These are phyloP conservation scores for Leptinotarsa juncta DNA, from an alignment of 2,888 invertebrate genomes.

Conservation along the genomic window DNA sequence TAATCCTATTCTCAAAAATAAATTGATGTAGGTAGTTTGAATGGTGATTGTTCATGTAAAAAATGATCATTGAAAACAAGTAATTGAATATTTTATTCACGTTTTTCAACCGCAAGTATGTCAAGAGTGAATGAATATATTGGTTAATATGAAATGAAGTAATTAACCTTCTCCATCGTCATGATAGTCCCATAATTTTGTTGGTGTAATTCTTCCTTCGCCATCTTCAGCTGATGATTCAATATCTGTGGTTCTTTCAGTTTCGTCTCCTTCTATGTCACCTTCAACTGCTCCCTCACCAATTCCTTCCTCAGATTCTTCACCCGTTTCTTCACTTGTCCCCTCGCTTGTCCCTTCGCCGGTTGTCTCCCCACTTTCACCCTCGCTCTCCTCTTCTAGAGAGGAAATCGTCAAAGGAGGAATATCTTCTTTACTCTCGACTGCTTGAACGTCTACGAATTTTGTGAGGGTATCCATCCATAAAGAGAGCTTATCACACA, in stretches of 20 bases:
- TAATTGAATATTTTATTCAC: too few species aligned
- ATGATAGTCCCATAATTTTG: constrained; percentile 2
- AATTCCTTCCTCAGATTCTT: constrained; percentile 5
- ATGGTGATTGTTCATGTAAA: too few species aligned
- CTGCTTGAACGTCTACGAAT: constrained; percentile 57
- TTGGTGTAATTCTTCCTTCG: constrained; percentile 26
- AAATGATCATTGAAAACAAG: too few species aligned
- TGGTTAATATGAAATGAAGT: neutral
- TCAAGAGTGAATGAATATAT: too few species aligned
- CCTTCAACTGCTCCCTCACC: constrained; percentile 30
- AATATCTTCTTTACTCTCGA: constrained; percentile 55
- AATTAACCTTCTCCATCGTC: constrained; percentile 24
- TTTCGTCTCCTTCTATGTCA: constrained; percentile 10
- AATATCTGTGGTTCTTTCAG: constrained; percentile 21
- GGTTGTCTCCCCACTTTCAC: constrained; percentile 5
- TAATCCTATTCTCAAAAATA: too few species aligned
- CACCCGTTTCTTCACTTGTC: constrained; percentile 26
- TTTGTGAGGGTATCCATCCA: constrained; percentile 59
- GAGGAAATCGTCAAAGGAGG: constrained; percentile 49
- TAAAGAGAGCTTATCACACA: constrained; percentile 57
- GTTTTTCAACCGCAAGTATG: too few species aligned
- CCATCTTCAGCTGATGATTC: constrained; percentile 38
- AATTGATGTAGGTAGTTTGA: too few species aligned
- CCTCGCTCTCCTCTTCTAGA: constrained; percentile 40
- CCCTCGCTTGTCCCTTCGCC: constrained; percentile 17